Evolutionary conservation across 2,113 vertebrate genomes (phyloP).

Genomic region (Siphamia tubifer): DNA sequence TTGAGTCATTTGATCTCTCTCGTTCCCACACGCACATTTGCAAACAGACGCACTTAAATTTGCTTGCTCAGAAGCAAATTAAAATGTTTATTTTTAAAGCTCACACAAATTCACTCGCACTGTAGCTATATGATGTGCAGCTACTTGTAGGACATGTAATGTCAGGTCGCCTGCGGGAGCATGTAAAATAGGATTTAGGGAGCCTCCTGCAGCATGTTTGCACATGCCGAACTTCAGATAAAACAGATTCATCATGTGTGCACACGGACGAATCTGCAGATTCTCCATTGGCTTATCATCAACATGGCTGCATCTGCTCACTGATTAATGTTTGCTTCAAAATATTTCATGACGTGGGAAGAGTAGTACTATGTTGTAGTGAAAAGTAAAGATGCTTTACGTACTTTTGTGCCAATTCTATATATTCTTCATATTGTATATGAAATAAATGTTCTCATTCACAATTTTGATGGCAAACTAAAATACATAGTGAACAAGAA

Average conservation of each 20-base stretch:
- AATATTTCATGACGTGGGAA: too few relatives aligned
- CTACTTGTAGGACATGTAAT: constrained; percentile 64
- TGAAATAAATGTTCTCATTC: too few relatives aligned
- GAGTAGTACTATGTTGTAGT: too few relatives aligned
- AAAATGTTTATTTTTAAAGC: constrained; percentile 11
- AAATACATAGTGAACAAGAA: too few relatives aligned
- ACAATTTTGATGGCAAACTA: too few relatives aligned
- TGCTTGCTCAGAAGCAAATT: background rate
- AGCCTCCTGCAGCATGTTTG: constrained; percentile 50
- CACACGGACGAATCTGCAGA: constrained; percentile 2
- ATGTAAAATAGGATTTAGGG: constrained; percentile 60
- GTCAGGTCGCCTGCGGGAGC: constrained; percentile 61
- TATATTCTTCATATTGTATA: too few relatives aligned
- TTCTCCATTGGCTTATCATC: constrained; percentile 4
- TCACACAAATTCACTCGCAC: background rate
- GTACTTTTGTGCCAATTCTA: too few relatives aligned
- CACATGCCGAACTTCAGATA: constrained; percentile 54
- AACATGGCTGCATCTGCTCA: constrained; percentile 14
- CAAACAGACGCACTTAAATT: constrained; percentile 11
- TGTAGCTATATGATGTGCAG: constrained; percentile 57
- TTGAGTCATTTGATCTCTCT: constrained; percentile 20
- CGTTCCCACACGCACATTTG: constrained; percentile 20
- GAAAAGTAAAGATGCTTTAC: too few relatives aligned
- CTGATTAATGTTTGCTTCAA: background rate
- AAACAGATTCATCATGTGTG: constrained; percentile 46